Evolutionary conservation across 1,140 invertebrate species (phyloP), one percentile per base, ranked within the genome.

Genomic region (Rhynchophorus ferrugineus): DNA sequence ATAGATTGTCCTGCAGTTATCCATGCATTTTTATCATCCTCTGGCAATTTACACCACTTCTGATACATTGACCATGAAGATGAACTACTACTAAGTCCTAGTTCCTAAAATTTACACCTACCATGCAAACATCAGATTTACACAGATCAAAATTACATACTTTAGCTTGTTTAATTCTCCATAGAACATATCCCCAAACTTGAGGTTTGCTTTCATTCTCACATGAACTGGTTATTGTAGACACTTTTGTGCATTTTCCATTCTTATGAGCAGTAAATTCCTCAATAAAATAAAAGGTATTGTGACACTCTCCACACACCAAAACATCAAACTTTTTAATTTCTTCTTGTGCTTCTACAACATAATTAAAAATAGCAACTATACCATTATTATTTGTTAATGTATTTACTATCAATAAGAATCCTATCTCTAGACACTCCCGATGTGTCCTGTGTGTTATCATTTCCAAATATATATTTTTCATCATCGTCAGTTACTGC

Each of bases 101-200:
- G 13, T 13, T 52, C 43, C 49, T 52, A 11, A 13, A 44, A 43
- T 3, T 19, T 8, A 43, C 7, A 43, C 2, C 21, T 22, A 19
- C 17, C 7, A 36, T 36, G n/a, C n/a, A 3, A n/a, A 36, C 3
- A 11, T 6, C n/a, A 36, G n/a, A 36, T 13, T 36, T 36, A 11
- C 29, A 33, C 11, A 5, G 11, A 33, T 33, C 5, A 33, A 6
- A 33, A 33, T 33, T 13, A 21, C 21, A 41, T n/a, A 57, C 57
- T 54, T 73, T 65, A 6, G 69, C 39, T 51, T 78, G 74, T 35
- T 80, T 76, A 11, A 77, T 75, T 64, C 89, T 89, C 86, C 86
- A 89, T 18, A 90, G 61, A 8, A 87, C 73, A 66, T 88, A 90
- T 37, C 84, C 86, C 86, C 87, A 89, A 1, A 89, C 82, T 71